Conservation (phyloP, 2,888 invertebrate species). For the Chrysina gloriosa region DNA sequence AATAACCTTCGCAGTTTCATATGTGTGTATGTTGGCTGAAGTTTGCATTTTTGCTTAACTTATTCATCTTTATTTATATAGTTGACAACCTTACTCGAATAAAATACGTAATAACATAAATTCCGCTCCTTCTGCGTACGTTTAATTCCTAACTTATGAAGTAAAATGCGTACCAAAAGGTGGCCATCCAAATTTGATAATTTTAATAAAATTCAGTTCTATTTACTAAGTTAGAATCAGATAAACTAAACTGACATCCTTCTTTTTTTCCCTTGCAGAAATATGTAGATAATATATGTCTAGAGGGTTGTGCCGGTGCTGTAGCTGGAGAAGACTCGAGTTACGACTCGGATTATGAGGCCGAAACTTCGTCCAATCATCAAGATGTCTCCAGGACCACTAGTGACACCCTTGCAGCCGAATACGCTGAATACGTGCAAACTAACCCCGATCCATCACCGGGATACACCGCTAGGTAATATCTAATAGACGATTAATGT, state of each 20-base stretch:
- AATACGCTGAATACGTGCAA: conserved; percentile 86
- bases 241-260: too few relatives aligned
- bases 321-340: conserved; percentile 82
- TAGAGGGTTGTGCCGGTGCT: conserved; percentile 70
- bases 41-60: conserved; percentile 5
- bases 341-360: conserved; percentile 86
- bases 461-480: conserved; percentile 63
- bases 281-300: conserved; percentile 76
- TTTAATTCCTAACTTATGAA: neutral
- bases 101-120: neutral
- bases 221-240: too few relatives aligned
- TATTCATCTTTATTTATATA: conserved; percentile 20
- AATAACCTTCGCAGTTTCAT: neutral
- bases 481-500: neutral
- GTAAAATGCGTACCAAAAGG: too few relatives aligned
- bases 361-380: conserved; percentile 67
- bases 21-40: neutral
- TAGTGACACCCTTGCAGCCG: conserved; percentile 86
- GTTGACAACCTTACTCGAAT: neutral
- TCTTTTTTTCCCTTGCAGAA: conserved; percentile 68
- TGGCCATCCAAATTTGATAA: too few relatives aligned
- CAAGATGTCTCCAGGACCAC: conserved; percentile 84
- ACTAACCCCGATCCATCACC: conserved; percentile 63
- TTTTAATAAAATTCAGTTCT: too few relatives aligned
- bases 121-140: neutral